Conservation (phyloP, 2,797 vertebrate genomes). For the Acomys russatus region DNA sequence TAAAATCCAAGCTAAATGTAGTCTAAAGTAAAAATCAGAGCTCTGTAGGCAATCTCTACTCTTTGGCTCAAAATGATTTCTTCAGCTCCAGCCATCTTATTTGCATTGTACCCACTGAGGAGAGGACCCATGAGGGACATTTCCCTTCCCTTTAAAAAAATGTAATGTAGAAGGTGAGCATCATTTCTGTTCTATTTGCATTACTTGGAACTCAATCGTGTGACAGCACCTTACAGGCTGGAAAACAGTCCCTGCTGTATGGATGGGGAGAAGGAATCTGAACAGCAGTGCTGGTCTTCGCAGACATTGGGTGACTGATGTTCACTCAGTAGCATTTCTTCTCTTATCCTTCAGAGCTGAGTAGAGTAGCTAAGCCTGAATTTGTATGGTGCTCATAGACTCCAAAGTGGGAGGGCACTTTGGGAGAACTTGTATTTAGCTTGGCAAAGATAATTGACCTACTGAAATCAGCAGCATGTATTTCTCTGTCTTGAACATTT, state of each 20-base stretch:
- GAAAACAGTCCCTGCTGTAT: not conserved
- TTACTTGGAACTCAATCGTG: not conserved
- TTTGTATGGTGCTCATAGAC: not conserved
- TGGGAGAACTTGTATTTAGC: slow-evolving; percentile 65
- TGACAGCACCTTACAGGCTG: not conserved
- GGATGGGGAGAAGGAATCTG: not conserved
- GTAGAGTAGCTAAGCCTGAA: not conserved
- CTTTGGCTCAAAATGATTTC: not conserved
- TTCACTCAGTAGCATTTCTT: not conserved
- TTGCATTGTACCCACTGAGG: not conserved
- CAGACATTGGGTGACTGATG: not conserved
- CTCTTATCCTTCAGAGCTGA: not conserved
- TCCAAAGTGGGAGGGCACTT: slow-evolving; percentile 42
- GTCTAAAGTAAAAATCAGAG: not conserved
- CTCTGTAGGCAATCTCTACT: not conserved
- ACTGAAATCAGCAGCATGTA: not conserved
- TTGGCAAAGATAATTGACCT: slow-evolving; percentile 63
- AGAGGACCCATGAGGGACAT: not conserved
- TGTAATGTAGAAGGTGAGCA: not conserved
- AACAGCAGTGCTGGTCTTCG: not conserved
- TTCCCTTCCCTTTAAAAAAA: slow-evolving; percentile 10
- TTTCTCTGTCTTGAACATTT: slow-evolving; percentile 58
- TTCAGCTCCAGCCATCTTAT: not conserved
- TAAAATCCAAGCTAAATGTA: not conserved
- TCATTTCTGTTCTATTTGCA: not conserved